Evolutionary conservation across 1,140 invertebrate species (phyloP).

Genomic region (Linepithema humile): DNA sequence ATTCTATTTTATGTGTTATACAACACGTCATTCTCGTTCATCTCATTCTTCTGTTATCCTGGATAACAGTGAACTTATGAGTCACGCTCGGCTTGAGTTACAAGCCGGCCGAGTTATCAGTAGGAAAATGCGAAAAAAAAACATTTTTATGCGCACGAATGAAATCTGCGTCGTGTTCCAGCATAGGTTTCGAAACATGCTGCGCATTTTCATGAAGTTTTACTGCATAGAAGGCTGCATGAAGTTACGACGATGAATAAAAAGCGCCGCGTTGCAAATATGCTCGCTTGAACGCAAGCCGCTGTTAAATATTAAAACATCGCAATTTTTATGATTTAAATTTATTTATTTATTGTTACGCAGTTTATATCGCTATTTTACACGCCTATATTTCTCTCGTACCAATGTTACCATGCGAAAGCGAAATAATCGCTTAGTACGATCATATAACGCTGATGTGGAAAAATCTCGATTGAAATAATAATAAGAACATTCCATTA

Average conservation of each 20-base stretch:
- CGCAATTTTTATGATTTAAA: background rate
- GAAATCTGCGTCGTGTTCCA: background rate
- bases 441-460: background rate
- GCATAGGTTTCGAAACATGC: background rate
- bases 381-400: background rate
- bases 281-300: background rate
- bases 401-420: background rate
- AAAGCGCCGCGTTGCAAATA: background rate
- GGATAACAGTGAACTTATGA: background rate
- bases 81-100: too few relatives aligned
- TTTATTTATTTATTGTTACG: background rate
- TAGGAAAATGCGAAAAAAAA: background rate
- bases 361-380: background rate
- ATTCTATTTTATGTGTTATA: background rate
- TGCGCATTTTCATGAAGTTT: background rate
- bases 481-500: background rate
- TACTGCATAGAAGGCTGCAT: background rate
- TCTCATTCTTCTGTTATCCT: background rate
- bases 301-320: background rate
- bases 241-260: too few relatives aligned
- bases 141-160: too few relatives aligned
- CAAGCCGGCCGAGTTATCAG: too few relatives aligned
- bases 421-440: background rate
- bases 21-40: background rate
- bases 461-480: background rate